These are phyloP conservation scores for Athripsodes cinereus DNA, from an alignment of 2,888 invertebrate species.

Conservation along the genomic window DNA sequence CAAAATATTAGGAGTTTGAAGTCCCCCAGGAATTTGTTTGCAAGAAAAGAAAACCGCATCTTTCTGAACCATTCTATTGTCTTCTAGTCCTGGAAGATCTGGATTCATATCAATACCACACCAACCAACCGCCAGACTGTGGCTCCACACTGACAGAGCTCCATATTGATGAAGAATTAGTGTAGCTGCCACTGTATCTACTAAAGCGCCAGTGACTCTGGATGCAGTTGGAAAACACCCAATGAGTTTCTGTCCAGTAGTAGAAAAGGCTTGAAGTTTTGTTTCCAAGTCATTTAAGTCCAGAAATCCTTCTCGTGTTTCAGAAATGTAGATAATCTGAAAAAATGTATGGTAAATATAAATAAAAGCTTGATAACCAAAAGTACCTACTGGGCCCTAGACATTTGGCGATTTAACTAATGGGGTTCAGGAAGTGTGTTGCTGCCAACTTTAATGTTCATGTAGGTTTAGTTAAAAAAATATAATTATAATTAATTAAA, in stretches of 20 bases:
- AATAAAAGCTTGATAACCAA: too few species aligned
- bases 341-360: too few species aligned
- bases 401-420: too few species aligned
- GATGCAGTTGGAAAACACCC: conserved; percentile 85
- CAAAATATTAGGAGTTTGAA: conserved; percentile 71
- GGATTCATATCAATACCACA: conserved; percentile 82
- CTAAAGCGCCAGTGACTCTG: conserved; percentile 81
- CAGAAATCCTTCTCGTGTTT: conserved; percentile 72
- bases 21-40: conserved; percentile 87
- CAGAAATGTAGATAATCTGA: conserved; percentile 72
- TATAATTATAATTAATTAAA: too few species aligned
- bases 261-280: conserved; percentile 58
- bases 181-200: conserved; percentile 78
- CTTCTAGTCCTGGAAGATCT: conserved; percentile 44
- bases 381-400: too few species aligned
- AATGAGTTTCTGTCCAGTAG: conserved; percentile 61
- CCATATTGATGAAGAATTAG: conserved; percentile 73
- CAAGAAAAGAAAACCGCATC: conserved; percentile 87
- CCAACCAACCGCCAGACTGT: conserved; percentile 77
- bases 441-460: too few species aligned
- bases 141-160: conserved; percentile 86
- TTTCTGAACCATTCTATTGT: conserved; percentile 69
- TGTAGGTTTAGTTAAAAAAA: too few species aligned
- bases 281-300: conserved; percentile 71
- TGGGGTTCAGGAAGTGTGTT: too few species aligned